Percentiles rank a stretch among this genome's conserved stretches.
phyloP scores from a whole-genome alignment of 2,888 invertebrate species.

The Aleiodes alternator region DNA sequence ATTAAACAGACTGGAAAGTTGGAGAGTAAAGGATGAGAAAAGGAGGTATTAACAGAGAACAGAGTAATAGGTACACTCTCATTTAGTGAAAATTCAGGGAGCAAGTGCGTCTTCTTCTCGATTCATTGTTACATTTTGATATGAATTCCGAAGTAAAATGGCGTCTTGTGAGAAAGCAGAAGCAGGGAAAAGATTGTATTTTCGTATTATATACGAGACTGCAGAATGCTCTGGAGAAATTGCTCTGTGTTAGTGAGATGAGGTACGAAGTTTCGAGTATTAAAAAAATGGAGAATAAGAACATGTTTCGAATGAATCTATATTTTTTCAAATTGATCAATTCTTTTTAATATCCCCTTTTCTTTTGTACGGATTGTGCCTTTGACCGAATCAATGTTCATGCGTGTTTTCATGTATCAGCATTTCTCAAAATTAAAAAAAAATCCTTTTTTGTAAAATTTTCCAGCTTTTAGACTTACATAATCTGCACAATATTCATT shows the following conservation, averaged over 20 bases:
- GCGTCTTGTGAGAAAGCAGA: slow-evolving; percentile 33
- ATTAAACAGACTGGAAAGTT: slow-evolving; percentile 56
- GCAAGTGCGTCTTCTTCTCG: slow-evolving; percentile 44
- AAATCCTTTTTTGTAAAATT: too few species aligned
- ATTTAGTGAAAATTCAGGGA: slow-evolving; percentile 32
- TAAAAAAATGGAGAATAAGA: not conserved
- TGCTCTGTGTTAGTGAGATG: slow-evolving; percentile 30
- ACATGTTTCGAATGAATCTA: too few species aligned
- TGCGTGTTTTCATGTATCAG: too few species aligned
- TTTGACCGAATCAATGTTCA: too few species aligned
- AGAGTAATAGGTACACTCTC: slow-evolving; percentile 28
- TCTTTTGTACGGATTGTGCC: too few species aligned
- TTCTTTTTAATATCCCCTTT: not conserved
- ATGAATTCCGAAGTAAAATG: slow-evolving; percentile 34
- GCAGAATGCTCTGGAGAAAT: slow-evolving; percentile 41
- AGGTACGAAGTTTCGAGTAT: slow-evolving; percentile 3
- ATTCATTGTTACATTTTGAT: slow-evolving; percentile 47
- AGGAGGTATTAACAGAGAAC: not conserved
- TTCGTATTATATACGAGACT: not conserved
- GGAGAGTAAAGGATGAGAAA: not conserved
- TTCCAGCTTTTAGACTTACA: too few species aligned
- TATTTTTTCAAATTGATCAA: too few species aligned
- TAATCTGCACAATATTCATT: too few species aligned
- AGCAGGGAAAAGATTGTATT: not conserved
- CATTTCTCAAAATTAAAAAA: too few species aligned